phyloP scores from a whole-genome alignment of 2,113 vertebrate genomes.

The Platysternon megacephalum region DNA sequence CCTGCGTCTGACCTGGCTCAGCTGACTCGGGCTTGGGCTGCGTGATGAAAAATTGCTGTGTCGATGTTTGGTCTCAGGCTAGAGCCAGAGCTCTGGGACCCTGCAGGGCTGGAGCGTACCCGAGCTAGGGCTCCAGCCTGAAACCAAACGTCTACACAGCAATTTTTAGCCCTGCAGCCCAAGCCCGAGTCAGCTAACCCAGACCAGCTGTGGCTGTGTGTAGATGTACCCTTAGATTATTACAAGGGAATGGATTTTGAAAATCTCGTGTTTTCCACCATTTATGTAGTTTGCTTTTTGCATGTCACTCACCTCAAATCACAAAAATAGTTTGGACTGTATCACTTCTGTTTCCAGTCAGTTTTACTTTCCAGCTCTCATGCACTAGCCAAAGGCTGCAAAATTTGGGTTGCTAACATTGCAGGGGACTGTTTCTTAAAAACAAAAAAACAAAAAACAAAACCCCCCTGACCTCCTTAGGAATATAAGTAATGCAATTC shows the following conservation, averaged over 20 bases:
- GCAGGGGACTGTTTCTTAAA: background rate
- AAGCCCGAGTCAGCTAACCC: background rate
- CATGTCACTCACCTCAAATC: background rate
- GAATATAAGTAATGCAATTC: background rate
- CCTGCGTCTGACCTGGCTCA: background rate
- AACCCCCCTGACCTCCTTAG: background rate
- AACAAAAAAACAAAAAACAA: too few species aligned
- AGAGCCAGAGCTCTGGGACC: too few species aligned
- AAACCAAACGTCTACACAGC: background rate
- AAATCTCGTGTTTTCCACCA: background rate
- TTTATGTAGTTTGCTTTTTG: background rate
- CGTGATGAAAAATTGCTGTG: too few species aligned
- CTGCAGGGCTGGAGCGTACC: rapidly evolving
- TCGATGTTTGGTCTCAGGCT: too few species aligned
- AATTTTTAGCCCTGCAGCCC: background rate
- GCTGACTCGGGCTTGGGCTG: background rate
- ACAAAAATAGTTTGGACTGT: background rate
- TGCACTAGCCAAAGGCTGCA: background rate
- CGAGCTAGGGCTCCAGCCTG: background rate
- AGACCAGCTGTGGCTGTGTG: background rate
- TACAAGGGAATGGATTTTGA: background rate
- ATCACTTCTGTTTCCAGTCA: background rate
- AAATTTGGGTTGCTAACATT: background rate
- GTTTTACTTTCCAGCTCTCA: background rate
- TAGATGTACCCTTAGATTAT: background rate